Evolutionary conservation across 2,113 vertebrate genomes (phyloP).

Genomic region (Acrocephalus kingi): DNA sequence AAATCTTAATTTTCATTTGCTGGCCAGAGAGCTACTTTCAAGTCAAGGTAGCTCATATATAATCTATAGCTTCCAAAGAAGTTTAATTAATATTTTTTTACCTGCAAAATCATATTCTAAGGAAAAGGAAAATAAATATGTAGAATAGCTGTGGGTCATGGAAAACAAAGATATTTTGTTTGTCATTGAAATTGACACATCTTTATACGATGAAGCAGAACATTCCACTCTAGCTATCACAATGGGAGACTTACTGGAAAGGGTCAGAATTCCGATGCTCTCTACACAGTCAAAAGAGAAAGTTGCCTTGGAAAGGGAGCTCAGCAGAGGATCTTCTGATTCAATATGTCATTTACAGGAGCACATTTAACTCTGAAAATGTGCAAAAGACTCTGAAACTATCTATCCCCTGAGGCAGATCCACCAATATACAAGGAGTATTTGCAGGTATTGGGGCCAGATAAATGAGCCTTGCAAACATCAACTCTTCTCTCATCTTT

Average conservation of each 20-base stretch:
- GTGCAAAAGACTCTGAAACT: not conserved
- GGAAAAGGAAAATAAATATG: not conserved
- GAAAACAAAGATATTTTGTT: not conserved
- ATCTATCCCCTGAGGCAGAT: not conserved
- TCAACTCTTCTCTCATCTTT: not conserved
- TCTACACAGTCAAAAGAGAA: not conserved
- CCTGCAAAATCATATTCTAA: not conserved
- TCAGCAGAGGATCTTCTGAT: not conserved
- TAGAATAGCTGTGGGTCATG: not conserved
- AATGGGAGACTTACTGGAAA: not conserved
- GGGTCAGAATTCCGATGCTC: not conserved
- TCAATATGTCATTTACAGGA: not conserved
- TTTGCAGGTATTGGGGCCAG: not conserved
- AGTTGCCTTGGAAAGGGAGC: not conserved
- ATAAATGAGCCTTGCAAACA: not conserved
- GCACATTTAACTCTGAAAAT: not conserved
- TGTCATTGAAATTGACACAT: not conserved
- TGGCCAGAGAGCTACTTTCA: not conserved
- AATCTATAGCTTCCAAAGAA: not conserved
- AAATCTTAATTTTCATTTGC: not conserved
- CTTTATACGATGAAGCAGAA: not conserved
- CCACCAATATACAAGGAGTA: not conserved
- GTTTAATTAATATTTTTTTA: not conserved
- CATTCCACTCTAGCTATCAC: not conserved
- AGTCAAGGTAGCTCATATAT: not conserved